Base-by-base conservation (phyloP, 2,797 vertebrate genomes). In the Acanthurus leucopareius region DNA sequence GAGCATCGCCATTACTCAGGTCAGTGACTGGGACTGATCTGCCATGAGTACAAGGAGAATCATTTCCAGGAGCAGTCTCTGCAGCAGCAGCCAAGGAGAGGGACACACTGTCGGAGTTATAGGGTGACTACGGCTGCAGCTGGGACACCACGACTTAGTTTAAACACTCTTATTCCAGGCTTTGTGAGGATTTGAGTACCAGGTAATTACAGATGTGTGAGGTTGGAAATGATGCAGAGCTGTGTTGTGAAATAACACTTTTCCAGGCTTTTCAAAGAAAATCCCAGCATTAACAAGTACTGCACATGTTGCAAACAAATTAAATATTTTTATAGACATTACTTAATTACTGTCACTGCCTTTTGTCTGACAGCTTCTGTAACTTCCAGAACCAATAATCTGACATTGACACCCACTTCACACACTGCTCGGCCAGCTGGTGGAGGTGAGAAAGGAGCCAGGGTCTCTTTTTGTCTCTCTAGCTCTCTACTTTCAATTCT, bases 1-100 rank as follows among this genome's bases (percentile, higher is more conserved):
- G 82, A 90, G 86, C 77, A 62, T 71, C 17, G 81, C 80, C 89
- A 91, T 94, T 90, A 92, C 86, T 87, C 83, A 91, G 91, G 87
- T 92, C 89, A 90, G 86, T 78, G 91, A 88, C 81, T 88, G 77
- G 86, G 83, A 90, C 77, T 77, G 88, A 90, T 92, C 86, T 83
- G 82, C 85, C 67, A 79, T 40, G 67, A 89, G 87, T 79, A 86
- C 79, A 65, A 82, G 84, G 86, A 75, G 80, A 86, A 85, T 86
- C 76, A 69, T 80, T 85, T 89, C 86, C 68, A 86, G 74, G 64
- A 83, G 77, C 76, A 42, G 75, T 5, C 69, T 83, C 80, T 79
- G 83, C 82, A 52, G 77, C 75, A 15, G 83, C 83, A 60, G 70
- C 60, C 48, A 54, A 64, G 73, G 77, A 77, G 7, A 16, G 64